These are phyloP conservation scores for Nezara viridula DNA, from an alignment of 2,888 invertebrate species.

Conservation along the genomic window DNA sequence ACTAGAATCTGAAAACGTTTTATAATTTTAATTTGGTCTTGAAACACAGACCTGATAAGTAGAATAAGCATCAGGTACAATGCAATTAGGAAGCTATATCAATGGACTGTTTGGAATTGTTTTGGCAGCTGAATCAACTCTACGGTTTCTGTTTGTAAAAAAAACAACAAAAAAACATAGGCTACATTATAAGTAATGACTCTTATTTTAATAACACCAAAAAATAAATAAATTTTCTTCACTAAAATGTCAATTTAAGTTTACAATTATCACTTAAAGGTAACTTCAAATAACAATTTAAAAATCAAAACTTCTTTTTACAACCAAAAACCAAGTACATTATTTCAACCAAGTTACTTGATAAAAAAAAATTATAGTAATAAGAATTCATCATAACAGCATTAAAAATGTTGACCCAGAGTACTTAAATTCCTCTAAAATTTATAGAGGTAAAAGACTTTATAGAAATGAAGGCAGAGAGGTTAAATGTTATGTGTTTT, in stretches of 20 bases:
- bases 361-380: background rate
- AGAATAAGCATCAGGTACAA: conserved; percentile 42
- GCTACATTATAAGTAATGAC: conserved; percentile 3
- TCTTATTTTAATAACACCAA: conserved; percentile 34
- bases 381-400: background rate
- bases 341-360: conserved; percentile 16
- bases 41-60: conserved; percentile 23
- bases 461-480: conserved; percentile 16
- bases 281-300: conserved; percentile 47
- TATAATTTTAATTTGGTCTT: conserved; percentile 23
- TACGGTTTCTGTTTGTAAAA: background rate
- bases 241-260: conserved; percentile 4
- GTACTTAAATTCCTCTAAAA: background rate
- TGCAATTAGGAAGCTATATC: conserved; percentile 46
- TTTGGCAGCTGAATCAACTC: conserved; percentile 15
- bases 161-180: background rate
- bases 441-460: background rate
- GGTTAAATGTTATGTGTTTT: conserved; percentile 51
- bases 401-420: conserved; percentile 11
- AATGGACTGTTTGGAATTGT: conserved; percentile 3
- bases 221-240: conserved; percentile 34
- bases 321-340: background rate
- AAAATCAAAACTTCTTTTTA: conserved; percentile 5
- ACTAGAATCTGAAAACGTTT: background rate
- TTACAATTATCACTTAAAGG: conserved; percentile 44